Conservation (phyloP, 2,888 invertebrate genomes). For the Melipona bicolor region DNA sequence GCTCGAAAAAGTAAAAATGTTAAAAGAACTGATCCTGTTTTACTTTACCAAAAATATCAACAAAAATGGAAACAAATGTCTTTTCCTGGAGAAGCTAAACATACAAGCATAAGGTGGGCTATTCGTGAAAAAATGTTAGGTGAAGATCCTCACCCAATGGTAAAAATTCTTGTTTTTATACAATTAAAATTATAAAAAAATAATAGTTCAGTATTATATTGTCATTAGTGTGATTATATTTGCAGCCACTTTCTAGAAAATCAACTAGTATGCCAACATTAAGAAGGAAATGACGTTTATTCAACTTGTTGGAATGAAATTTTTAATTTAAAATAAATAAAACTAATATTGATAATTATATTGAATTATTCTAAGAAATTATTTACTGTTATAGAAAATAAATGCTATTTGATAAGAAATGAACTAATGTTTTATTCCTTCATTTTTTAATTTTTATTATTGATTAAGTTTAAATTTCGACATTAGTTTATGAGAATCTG, state of each 20-base stretch:
- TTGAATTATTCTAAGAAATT: background rate
- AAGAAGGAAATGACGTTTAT: constrained; percentile 70
- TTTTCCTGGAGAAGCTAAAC: constrained; percentile 90
- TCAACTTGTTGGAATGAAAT: constrained; percentile 1
- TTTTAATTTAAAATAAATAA: constrained; percentile 13
- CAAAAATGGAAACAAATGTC: constrained; percentile 90
- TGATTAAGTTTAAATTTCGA: constrained; percentile 88
- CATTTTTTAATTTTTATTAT: constrained; percentile 69
- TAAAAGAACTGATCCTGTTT: constrained; percentile 89
- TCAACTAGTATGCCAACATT: constrained; percentile 68
- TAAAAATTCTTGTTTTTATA: constrained; percentile 61
- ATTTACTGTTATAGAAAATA: constrained; percentile 22
- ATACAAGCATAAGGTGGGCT: constrained; percentile 89
- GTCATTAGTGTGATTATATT: constrained; percentile 15
- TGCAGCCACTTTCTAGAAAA: constrained; percentile 75
- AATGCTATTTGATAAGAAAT: constrained; percentile 15
- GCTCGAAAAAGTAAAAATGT: constrained; percentile 69
- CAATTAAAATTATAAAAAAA: background rate
- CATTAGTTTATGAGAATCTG: constrained; percentile 84
- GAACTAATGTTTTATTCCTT: constrained; percentile 14
- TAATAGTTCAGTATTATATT: background rate
- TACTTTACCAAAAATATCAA: constrained; percentile 91
- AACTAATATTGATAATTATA: background rate
- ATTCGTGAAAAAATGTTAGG: constrained; percentile 89
- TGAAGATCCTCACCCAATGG: constrained; percentile 80